Evolutionary conservation across 1,140 invertebrate genomes (phyloP).

Genomic region (Phocides pigmalion): DNA sequence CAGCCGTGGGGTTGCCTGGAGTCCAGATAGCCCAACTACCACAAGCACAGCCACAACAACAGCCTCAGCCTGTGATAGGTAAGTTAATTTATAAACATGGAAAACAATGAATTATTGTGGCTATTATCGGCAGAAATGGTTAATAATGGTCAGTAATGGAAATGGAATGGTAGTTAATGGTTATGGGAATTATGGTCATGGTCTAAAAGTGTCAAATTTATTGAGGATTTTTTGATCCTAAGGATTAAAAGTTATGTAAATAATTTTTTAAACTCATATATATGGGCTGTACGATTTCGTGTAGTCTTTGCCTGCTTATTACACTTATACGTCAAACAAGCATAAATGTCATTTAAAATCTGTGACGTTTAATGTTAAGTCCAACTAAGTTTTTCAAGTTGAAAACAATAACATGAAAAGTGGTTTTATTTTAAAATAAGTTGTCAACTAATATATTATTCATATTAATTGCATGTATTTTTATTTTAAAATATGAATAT

Average conservation of each 20-base stretch:
- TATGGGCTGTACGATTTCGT: background rate
- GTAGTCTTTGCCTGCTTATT: background rate
- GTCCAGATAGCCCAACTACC: conserved; percentile 69
- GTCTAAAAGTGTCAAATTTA: no score
- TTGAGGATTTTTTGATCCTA: no score
- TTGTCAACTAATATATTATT: background rate
- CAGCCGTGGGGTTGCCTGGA: conserved; percentile 64
- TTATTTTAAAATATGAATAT: conserved; percentile 5
- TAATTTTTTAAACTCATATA: no score
- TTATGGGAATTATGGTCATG: no score
- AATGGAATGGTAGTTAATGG: no score
- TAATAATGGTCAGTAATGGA: no score
- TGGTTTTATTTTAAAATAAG: background rate
- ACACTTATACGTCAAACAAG: background rate
- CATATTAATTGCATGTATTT: background rate
- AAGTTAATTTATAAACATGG: conserved; percentile 20
- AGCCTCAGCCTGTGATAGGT: conserved; percentile 66
- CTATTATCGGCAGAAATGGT: no score
- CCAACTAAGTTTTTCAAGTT: background rate
- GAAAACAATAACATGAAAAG: background rate
- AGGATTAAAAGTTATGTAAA: no score
- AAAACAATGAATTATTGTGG: no score
- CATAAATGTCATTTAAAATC: background rate
- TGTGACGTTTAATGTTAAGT: background rate
- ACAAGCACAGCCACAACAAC: conserved; percentile 52